Evolutionary conservation across 2,888 invertebrate genomes (phyloP), one percentile per base, ranked within the genome.

Genomic region (Parnassius apollo): DNA sequence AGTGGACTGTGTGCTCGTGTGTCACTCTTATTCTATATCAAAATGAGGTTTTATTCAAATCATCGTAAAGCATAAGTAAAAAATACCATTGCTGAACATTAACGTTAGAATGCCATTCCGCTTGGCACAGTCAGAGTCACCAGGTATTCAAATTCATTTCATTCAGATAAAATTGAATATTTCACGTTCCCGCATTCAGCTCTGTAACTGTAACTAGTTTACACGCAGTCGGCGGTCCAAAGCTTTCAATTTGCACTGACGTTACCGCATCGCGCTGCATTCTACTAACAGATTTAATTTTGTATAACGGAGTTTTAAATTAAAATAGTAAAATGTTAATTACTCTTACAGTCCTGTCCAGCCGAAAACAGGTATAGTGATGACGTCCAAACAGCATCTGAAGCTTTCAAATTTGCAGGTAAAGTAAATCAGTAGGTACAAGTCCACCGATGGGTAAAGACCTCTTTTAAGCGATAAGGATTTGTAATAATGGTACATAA

Each of bases 201-300:
- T 35, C 35, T 7, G 4, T 7, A 7, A 4, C 35, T 35, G 35
- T 48, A 57, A 57, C 57, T 35, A 44, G 58, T 58, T 58, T 58
- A 58, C 51, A n/a, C 42, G 48, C 58, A n/a, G 53, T 13, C 13
- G 59, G 45, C 53, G 59, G 59, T 45, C 52, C 51, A 52, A 52
- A 53, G 59, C 59, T 59, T 53, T 59, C 53, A 59, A 53, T 3
- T 48, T 35, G 35, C 46, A n/a, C 46, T 42, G 18, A 35, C 44
- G 42, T 57, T 50, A 57, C 42, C 57, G 57, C 57, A 42, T 42
- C 7, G 42, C 49, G 51, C 11, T 11, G 44, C 58, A 51, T 58
- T 45, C 35, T 22, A 51, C 51, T 22, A 22, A 44, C 42, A 22
- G 57, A 57, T 57, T 58, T 42, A 58, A 58, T 58, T 54, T 44